phyloP scores from a whole-genome alignment of 2,797 vertebrate species.

The Premnoplex brunnescens region DNA sequence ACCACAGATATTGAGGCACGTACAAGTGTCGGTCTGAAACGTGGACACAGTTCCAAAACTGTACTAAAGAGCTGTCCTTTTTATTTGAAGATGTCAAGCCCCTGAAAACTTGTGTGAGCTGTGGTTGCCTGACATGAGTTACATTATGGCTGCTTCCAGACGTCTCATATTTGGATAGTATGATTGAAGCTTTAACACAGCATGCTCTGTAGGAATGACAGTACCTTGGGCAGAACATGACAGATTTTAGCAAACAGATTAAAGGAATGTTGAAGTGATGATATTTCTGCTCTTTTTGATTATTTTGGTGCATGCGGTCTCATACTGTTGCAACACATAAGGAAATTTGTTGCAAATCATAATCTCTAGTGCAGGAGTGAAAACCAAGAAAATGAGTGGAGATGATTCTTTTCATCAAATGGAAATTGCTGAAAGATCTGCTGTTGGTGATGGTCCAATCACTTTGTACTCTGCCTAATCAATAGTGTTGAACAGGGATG shows the following conservation, averaged over 20 bases:
- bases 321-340: not conserved
- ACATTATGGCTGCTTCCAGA: not conserved
- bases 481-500: not conserved
- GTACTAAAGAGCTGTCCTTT: not conserved
- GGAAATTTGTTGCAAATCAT: not conserved
- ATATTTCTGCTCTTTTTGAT: not conserved
- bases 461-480: not conserved
- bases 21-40: not conserved
- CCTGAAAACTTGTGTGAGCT: not conserved
- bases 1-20: not conserved
- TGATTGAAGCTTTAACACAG: conserved; percentile 11
- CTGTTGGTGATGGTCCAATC: not conserved
- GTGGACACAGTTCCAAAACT: not conserved
- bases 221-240: not conserved
- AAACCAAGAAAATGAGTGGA: not conserved
- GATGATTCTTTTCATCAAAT: not conserved
- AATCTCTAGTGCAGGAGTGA: not conserved
- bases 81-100: not conserved
- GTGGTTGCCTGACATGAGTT: not conserved
- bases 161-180: not conserved
- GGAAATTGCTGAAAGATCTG: not conserved
- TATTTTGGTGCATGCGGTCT: not conserved
- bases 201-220: not conserved
- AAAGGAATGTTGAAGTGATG: not conserved
- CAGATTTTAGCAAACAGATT: conserved; percentile 22